A percentile compares a stretch with the other conserved stretches of the same genome.
Conservation (phyloP, 2,888 invertebrate genomes). For the Agrypnus murinus region DNA sequence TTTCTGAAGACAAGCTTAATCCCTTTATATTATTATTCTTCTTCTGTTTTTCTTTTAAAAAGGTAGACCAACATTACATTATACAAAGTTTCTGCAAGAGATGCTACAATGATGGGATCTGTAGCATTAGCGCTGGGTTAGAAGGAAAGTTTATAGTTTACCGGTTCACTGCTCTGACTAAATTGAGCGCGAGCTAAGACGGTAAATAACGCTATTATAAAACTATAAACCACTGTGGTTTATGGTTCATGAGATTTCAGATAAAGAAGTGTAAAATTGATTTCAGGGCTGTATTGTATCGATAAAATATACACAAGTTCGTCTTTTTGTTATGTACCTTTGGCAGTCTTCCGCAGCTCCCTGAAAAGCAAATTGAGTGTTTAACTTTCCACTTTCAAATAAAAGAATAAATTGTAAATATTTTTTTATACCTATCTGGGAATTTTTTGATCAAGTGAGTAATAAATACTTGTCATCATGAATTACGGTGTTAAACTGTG, state of each 20-base stretch:
- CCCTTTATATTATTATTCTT: constrained; percentile 17
- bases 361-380: too few species aligned
- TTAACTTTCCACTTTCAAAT: too few species aligned
- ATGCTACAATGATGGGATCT: constrained; percentile 24
- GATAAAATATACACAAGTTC: constrained; percentile 15
- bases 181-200: constrained; percentile 28
- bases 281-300: constrained; percentile 26
- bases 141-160: constrained; percentile 29
- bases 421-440: too few species aligned
- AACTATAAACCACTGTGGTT: constrained; percentile 30
- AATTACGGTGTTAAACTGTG: too few species aligned
- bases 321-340: too few species aligned
- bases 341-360: too few species aligned
- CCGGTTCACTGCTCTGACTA: constrained; percentile 25
- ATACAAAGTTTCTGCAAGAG: constrained; percentile 7
- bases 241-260: constrained; percentile 31
- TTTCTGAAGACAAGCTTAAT: constrained; percentile 6
- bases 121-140: constrained; percentile 20
- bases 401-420: too few species aligned
- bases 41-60: constrained; percentile 15
- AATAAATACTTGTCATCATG: too few species aligned
- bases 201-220: constrained; percentile 34
- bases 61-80: background rate
- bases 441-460: too few species aligned
- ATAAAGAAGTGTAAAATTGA: constrained; percentile 33